These are phyloP conservation scores for Artibeus lituratus DNA, from an alignment of 2,797 vertebrate genomes.

Conservation along the genomic window DNA sequence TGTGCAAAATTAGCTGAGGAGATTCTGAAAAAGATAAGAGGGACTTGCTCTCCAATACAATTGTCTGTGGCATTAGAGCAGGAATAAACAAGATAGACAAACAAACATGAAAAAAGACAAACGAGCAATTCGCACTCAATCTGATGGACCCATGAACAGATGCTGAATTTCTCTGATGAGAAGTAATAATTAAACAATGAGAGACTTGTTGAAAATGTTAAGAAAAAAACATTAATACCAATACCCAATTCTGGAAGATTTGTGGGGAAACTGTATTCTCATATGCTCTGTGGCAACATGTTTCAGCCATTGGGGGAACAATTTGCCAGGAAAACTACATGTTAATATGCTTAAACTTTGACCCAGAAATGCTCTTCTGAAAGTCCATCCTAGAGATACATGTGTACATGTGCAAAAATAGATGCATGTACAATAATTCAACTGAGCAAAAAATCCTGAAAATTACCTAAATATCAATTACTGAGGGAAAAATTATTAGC, in stretches of 20 bases:
- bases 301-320: not conserved
- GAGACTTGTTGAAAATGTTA: not conserved
- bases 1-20: not conserved
- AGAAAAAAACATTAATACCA: not conserved
- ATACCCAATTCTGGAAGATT: not conserved
- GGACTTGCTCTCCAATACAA: not conserved
- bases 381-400: not conserved
- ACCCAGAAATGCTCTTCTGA: not conserved
- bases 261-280: not conserved
- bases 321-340: not conserved
- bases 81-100: not conserved
- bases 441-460: not conserved
- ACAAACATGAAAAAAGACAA: not conserved
- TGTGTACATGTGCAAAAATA: not conserved
- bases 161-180: not conserved
- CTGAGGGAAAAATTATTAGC: not conserved
- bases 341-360: not conserved
- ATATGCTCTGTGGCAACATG: not conserved
- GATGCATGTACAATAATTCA: not conserved
- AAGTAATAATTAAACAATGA: not conserved
- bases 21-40: not conserved
- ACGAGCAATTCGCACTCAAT: not conserved
- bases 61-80: not conserved
- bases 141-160: not conserved
- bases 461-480: not conserved